phyloP scores from a whole-genome alignment of 2,888 invertebrate species.

The Enchytraeus crypticus region DNA sequence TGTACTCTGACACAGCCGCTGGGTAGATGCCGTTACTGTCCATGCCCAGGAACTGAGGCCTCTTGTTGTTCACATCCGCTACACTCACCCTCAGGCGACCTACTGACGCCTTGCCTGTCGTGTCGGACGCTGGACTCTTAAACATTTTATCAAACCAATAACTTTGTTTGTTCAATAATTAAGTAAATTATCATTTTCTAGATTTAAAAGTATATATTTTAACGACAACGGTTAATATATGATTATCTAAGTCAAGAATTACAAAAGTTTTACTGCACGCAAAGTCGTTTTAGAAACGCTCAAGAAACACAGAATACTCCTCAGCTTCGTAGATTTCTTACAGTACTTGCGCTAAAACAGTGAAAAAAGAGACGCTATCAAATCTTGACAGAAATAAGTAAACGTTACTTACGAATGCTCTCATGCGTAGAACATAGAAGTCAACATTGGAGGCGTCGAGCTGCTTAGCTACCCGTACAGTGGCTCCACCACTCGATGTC shows the following conservation, averaged over 20 bases:
- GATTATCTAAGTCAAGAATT: too few relatives aligned
- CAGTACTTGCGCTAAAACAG: too few relatives aligned
- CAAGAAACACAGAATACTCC: too few relatives aligned
- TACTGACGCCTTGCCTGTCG: background rate
- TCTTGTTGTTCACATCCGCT: conserved; percentile 94
- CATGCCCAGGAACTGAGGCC: conserved; percentile 64
- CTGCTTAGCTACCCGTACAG: background rate
- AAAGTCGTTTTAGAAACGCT: too few relatives aligned
- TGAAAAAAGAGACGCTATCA: too few relatives aligned
- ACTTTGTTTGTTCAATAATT: too few relatives aligned
- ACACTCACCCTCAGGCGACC: conserved; percentile 17
- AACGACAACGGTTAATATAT: too few relatives aligned
- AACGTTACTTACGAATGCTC: background rate
- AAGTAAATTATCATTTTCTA: too few relatives aligned
- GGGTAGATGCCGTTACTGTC: conserved; percentile 17
- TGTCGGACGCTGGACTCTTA: background rate
- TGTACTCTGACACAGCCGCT: conserved; percentile 66
- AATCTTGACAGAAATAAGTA: background rate
- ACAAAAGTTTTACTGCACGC: too few relatives aligned
- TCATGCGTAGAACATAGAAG: background rate
- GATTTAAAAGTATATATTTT: too few relatives aligned
- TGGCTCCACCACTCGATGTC: background rate
- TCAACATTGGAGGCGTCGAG: background rate
- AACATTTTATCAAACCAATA: too few relatives aligned
- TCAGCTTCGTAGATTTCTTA: too few relatives aligned